phyloP scores from a whole-genome alignment of 2,888 invertebrate species.

The Nemapogon koenigi region DNA sequence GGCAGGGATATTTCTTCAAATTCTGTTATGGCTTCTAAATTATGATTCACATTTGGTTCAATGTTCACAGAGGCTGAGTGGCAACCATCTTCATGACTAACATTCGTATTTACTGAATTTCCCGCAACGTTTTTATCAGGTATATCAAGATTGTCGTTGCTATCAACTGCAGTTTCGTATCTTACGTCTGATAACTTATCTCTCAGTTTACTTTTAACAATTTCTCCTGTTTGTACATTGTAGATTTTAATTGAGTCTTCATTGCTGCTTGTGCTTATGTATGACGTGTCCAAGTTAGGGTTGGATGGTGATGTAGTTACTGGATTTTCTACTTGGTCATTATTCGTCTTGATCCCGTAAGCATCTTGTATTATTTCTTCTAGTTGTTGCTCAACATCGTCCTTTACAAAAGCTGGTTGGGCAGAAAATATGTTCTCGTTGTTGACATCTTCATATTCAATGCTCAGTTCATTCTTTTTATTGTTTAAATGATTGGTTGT shows the following conservation, averaged over 20 bases:
- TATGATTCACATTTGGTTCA: conserved; percentile 17
- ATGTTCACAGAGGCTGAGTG: neutral
- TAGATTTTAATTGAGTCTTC: conserved; percentile 61
- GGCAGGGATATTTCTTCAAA: conserved; percentile 66
- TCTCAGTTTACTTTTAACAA: conserved; percentile 51
- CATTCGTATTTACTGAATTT: conserved; percentile 4
- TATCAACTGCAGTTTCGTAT: conserved; percentile 36
- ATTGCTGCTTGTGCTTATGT: conserved; percentile 50
- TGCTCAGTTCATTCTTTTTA: conserved; percentile 37
- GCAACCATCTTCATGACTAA: neutral
- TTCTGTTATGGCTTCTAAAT: conserved; percentile 28
- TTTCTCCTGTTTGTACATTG: conserved; percentile 57
- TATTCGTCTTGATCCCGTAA: conserved; percentile 20
- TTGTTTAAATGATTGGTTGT: conserved; percentile 25
- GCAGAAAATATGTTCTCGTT: conserved; percentile 39
- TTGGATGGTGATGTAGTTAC: conserved; percentile 30
- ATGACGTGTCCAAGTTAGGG: conserved; percentile 38
- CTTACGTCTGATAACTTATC: conserved; percentile 48
- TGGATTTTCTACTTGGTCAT: conserved; percentile 22
- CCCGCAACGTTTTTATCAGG: conserved; percentile 40
- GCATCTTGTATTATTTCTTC: conserved; percentile 42
- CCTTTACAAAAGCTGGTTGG: conserved; percentile 37
- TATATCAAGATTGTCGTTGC: conserved; percentile 45
- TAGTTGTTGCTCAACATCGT: conserved; percentile 45
- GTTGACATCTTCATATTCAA: conserved; percentile 46